Conservation (phyloP, 1,140 invertebrate genomes). For the Scaptomyza montana region DNA sequence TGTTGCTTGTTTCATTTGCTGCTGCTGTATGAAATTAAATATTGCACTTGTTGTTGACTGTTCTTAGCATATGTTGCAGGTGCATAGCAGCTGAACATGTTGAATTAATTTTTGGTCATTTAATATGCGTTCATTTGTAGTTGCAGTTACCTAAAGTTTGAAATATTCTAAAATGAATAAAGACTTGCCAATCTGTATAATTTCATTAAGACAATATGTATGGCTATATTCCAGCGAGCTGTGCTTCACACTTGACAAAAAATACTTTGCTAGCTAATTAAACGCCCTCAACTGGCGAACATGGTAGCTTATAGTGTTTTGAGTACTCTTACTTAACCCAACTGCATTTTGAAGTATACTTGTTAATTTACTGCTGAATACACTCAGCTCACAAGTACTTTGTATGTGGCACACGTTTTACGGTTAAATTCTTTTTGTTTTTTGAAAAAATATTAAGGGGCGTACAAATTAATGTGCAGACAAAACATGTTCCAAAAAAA, state of each 20-base stretch:
- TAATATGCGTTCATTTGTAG: background rate
- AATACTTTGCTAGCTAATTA: conserved; percentile 28
- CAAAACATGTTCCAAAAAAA: conserved; percentile 15
- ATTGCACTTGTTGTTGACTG: conserved; percentile 43
- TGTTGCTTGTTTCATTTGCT: conserved; percentile 3
- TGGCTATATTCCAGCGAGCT: too few relatives aligned
- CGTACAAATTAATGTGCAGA: conserved; percentile 67
- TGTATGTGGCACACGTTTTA: conserved; percentile 76
- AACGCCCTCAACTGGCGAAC: conserved; percentile 40
- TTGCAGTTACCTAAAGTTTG: too few relatives aligned
- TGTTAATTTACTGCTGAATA: conserved; percentile 15
- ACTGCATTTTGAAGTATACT: conserved; percentile 67
- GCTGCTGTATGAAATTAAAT: conserved; percentile 51
- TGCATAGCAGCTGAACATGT: background rate
- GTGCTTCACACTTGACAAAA: background rate
- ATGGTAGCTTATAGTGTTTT: background rate
- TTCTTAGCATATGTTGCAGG: background rate
- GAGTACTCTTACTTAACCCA: background rate
- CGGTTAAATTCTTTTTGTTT: conserved; percentile 66
- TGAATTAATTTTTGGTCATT: background rate
- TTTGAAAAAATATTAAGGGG: conserved; percentile 70
- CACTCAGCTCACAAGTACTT: conserved; percentile 43
- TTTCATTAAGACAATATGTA: too few relatives aligned
- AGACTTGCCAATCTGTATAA: too few relatives aligned
- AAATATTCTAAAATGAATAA: too few relatives aligned